Conservation (phyloP, 1,140 invertebrate species). For the Laodelphax striatellus region DNA sequence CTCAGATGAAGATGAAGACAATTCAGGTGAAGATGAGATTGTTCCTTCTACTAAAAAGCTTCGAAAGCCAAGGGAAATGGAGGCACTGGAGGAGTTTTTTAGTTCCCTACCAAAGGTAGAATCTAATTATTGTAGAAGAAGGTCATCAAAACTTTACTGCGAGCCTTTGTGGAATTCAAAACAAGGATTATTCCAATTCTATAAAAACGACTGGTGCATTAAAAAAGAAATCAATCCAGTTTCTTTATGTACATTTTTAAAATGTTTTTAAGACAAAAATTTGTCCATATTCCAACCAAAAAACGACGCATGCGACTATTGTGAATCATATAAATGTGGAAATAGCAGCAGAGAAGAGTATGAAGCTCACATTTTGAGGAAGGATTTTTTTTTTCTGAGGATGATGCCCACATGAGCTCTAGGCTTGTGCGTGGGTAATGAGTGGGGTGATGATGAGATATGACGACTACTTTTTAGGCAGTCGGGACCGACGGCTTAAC, state of each 20-base stretch:
- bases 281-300: slow-evolving; percentile 25
- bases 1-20: neutral
- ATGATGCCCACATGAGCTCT: too few species aligned
- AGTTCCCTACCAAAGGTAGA: neutral
- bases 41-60: neutral
- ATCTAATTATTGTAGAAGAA: slow-evolving; percentile 10
- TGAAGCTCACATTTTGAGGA: slow-evolving; percentile 21
- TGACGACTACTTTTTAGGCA: too few species aligned
- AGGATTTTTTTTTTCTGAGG: too few species aligned
- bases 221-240: slow-evolving; percentile 6
- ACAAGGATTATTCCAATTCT: slow-evolving; percentile 2
- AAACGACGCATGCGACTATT: slow-evolving; percentile 30
- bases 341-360: slow-evolving; percentile 26
- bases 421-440: too few species aligned
- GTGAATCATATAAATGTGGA: slow-evolving; percentile 23
- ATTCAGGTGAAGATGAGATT: neutral
- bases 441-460: too few species aligned
- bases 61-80: neutral
- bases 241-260: neutral
- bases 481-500: too few species aligned
- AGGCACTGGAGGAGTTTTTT: slow-evolving; percentile 6
- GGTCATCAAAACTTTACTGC: neutral
- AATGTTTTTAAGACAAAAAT: slow-evolving; percentile 24
- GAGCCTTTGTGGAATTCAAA: slow-evolving; percentile 7
- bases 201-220: slow-evolving; percentile 5